Percentiles rank a stretch among this genome's conserved stretches.
Evolutionary conservation across 2,888 invertebrate species (phyloP).

Genomic region (Hydropsyche betteni): DNA sequence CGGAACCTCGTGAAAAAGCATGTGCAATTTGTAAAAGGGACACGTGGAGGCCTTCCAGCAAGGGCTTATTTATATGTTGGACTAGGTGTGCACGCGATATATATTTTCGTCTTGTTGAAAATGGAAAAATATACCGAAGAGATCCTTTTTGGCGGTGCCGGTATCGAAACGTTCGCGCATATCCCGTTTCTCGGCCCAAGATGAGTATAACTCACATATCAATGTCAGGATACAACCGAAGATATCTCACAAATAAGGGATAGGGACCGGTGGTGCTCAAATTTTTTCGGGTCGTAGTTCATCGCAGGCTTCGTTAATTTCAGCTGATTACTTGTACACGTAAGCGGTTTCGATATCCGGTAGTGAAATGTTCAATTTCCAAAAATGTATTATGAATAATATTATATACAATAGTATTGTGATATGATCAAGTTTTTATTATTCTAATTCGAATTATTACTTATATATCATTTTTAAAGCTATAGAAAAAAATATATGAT

Average conservation of each 20-base stretch:
- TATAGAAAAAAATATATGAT: too few species aligned
- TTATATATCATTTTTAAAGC: too few species aligned
- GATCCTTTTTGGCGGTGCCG: neutral
- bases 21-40: conserved; percentile 14
- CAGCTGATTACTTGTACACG: too few species aligned
- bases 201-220: conserved; percentile 17
- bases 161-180: neutral
- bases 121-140: conserved; percentile 1
- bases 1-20: conserved; percentile 2
- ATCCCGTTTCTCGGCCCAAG: conserved; percentile 15
- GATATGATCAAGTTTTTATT: too few species aligned
- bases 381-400: too few species aligned
- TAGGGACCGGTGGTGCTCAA: neutral
- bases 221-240: neutral
- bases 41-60: neutral
- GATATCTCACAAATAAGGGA: neutral
- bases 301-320: too few species aligned
- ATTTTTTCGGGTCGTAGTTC: too few species aligned
- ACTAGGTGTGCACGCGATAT: too few species aligned
- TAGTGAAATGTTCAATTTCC: too few species aligned
- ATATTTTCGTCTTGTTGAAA: neutral
- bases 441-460: too few species aligned
- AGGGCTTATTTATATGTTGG: neutral
- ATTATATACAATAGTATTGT: too few species aligned
- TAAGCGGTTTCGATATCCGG: too few species aligned